phyloP scores from a whole-genome alignment of 2,113 vertebrate genomes.

The Opisthocomus hoazin region DNA sequence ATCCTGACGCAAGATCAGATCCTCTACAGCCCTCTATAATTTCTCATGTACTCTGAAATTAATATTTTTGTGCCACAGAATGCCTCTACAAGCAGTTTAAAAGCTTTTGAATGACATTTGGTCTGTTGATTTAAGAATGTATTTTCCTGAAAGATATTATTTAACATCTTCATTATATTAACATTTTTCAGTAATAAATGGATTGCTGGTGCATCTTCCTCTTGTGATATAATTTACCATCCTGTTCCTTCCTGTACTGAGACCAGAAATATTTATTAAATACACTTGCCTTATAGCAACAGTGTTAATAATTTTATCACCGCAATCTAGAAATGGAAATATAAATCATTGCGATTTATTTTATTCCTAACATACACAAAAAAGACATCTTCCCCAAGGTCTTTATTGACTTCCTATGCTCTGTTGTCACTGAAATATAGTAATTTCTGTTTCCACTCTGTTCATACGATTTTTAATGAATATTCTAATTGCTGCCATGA shows the following conservation, averaged over 20 bases:
- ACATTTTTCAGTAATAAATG: neutral
- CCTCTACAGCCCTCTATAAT: neutral
- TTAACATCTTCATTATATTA: neutral
- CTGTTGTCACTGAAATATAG: neutral
- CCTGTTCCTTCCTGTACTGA: neutral
- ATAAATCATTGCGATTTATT: conserved; percentile 42
- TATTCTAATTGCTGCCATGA: neutral
- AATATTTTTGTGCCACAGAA: neutral
- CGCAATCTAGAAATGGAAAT: neutral
- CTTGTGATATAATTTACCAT: neutral
- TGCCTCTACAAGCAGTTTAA: neutral
- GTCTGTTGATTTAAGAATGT: neutral
- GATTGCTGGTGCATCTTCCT: neutral
- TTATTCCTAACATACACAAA: neutral
- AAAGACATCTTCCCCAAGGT: conserved; percentile 35
- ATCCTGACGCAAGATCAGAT: neutral
- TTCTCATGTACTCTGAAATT: neutral
- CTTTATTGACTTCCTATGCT: conserved; percentile 41
- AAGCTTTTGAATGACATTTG: neutral
- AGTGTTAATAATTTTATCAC: conserved; percentile 53
- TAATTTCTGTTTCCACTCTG: neutral
- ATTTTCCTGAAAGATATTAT: neutral
- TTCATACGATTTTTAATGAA: conserved; percentile 21
- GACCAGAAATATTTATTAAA: conserved; percentile 48
- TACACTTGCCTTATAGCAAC: conserved; percentile 14